Base-by-base conservation (phyloP, 2,797 vertebrate species). In the Lagorchestes hirsutus region DNA sequence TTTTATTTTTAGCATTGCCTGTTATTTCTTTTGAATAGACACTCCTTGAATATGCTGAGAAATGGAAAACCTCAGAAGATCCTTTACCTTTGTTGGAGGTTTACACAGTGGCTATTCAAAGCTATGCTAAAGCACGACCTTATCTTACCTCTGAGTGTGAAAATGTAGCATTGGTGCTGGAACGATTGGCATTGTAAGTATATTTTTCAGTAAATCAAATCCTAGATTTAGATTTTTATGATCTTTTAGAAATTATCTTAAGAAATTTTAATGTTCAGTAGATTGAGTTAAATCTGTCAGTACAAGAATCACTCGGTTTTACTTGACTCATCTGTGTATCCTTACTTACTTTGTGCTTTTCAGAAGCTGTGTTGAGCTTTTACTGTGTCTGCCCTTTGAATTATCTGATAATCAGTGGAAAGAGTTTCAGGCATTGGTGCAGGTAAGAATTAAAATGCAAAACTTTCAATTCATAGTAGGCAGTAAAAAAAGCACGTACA, bases 151-250 rank as follows among this genome's bases (percentile, higher is more conserved):
- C 99, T 28, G 99, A 99, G 98, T 99, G 99, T 98, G 99, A 99
- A 98, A 99, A 99, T 90, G 99, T 99, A 97, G 98, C 99, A 57
- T 98, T 99, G 95, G 99, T 99, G 96, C 99, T 99, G 46, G 99
- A 99, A 97, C 99, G 99, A 98, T 99, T 99, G 95, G 99, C 99
- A n/a, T 98, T 99, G 99, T 99, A 98, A 99, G 99, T 99, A 99
- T 97, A 57, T 0, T 59, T 97, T 97, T 97, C 50, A 82, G 34
- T 97, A 95, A 90, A 97, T 96, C 54, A 55, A 95, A 93, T 54
- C 87, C 59, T 93, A 54, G 93, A 93, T 94, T 93, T 94, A 97
- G 56, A 92, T 93, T 46, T 93, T 95, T 74, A 57, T 92, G 40
- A 87, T 91, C 55, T 95, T 74, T 55, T 93, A n/a, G 52, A 94